Percentiles rank a stretch among this genome's conserved stretches.
These are phyloP conservation scores for Garra rufa DNA, from an alignment of 2,113 vertebrate species.

Conservation along the genomic window DNA sequence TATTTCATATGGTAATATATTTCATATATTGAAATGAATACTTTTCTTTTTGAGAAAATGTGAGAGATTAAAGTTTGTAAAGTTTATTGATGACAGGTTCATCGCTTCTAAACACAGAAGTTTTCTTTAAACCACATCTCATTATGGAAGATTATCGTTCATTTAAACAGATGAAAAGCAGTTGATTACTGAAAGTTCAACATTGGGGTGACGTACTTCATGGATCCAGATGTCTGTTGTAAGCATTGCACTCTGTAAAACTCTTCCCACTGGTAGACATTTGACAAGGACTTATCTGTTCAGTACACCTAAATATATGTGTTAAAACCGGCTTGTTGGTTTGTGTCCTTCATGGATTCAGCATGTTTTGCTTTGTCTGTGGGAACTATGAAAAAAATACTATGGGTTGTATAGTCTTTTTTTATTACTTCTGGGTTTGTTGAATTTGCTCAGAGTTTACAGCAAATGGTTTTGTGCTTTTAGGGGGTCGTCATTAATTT, in stretches of 20 bases:
- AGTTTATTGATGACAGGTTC: background rate
- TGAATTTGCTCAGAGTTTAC: conserved; percentile 16
- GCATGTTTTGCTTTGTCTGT: conserved; percentile 21
- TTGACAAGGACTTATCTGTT: conserved; percentile 2
- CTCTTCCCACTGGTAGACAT: background rate
- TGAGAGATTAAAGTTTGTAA: background rate
- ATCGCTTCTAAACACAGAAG: background rate
- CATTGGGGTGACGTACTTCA: background rate
- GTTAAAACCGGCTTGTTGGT: conserved; percentile 10
- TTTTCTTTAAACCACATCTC: background rate
- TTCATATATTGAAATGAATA: too few species aligned
- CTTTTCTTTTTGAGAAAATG: background rate
- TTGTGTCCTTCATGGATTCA: conserved; percentile 7
- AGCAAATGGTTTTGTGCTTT: background rate
- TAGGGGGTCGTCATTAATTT: background rate
- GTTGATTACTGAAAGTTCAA: conserved; percentile 17
- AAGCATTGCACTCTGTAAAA: background rate
- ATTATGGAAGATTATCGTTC: background rate
- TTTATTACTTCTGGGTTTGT: conserved; percentile 11
- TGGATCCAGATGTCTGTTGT: conserved; percentile 28
- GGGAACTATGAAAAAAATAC: conserved; percentile 16
- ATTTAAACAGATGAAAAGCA: conserved; percentile 10
- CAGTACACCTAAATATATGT: background rate
- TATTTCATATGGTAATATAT: too few species aligned
- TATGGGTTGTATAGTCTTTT: conserved; percentile 1